These are phyloP conservation scores for Triplophysa rosa DNA, from an alignment of 2,113 vertebrate species.

Conservation along the genomic window DNA sequence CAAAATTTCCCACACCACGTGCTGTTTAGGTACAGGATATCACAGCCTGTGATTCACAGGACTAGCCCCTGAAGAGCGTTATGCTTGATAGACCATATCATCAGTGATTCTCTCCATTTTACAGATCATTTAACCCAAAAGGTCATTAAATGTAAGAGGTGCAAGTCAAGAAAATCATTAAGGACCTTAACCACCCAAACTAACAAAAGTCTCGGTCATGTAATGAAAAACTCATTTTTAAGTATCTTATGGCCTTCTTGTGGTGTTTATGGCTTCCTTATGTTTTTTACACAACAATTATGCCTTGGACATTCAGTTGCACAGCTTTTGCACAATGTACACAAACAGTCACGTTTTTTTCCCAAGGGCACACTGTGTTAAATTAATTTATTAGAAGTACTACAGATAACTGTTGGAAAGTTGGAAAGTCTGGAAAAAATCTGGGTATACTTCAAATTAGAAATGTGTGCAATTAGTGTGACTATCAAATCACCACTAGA, in stretches of 20 bases:
- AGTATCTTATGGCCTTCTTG: not conserved
- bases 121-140: not conserved
- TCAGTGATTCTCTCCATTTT: not conserved
- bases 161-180: not conserved
- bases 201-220: too few relatives aligned
- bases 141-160: not conserved
- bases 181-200: not conserved
- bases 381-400: too few relatives aligned
- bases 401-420: too few relatives aligned
- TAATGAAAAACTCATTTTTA: too few relatives aligned
- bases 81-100: not conserved
- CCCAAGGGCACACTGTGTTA: too few relatives aligned
- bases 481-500: constrained; percentile 12
- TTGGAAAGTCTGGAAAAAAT: too few relatives aligned
- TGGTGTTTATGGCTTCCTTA: not conserved
- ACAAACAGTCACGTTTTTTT: too few relatives aligned
- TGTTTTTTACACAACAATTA: not conserved
- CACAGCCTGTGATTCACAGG: too few relatives aligned
- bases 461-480: too few relatives aligned
- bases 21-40: not conserved
- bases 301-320: not conserved
- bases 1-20: not conserved
- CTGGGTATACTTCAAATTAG: too few relatives aligned
- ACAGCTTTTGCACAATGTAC: not conserved
- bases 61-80: not conserved